phyloP scores from a whole-genome alignment of 2,113 vertebrate genomes.

The Potamarius usumacintae region DNA sequence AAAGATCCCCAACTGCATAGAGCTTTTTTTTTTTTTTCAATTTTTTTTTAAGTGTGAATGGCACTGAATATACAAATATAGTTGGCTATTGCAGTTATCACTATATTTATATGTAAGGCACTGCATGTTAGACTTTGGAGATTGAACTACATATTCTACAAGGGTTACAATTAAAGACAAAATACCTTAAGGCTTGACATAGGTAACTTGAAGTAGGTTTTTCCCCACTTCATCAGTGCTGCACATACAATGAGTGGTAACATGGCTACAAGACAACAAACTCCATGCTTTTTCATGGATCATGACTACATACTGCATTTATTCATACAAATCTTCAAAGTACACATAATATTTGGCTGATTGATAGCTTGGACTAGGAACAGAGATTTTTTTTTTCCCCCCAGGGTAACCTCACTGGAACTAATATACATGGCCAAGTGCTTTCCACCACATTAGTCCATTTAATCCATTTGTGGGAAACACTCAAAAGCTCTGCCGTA shows the following conservation, averaged over 20 bases:
- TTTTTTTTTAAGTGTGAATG: neutral
- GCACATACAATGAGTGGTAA: neutral
- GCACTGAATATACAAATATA: slow-evolving; percentile 39
- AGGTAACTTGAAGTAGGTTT: neutral
- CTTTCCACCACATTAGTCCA: slow-evolving; percentile 41
- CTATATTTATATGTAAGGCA: slow-evolving; percentile 36
- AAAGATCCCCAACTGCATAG: slow-evolving; percentile 11
- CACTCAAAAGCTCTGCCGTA: slow-evolving; percentile 45
- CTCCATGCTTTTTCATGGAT: neutral
- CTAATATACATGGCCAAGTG: slow-evolving; percentile 55
- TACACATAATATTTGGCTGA: neutral
- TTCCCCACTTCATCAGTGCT: slow-evolving; percentile 9
- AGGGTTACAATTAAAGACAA: neutral
- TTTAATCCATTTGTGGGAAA: slow-evolving; percentile 25
- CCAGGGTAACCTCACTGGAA: slow-evolving; percentile 62
- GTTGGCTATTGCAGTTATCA: slow-evolving; percentile 27
- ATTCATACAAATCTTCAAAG: slow-evolving; percentile 13
- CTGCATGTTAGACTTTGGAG: slow-evolving; percentile 30
- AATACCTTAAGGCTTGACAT: neutral
- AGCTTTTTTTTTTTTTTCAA: neutral
- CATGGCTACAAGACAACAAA: slow-evolving; percentile 4
- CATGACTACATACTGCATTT: neutral
- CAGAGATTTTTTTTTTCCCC: slow-evolving; percentile 43
- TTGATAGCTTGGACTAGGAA: slow-evolving; percentile 59
- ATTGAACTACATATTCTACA: slow-evolving; percentile 2